Base-by-base conservation (phyloP, 2,888 invertebrate species). In the Villa cingulata region DNA sequence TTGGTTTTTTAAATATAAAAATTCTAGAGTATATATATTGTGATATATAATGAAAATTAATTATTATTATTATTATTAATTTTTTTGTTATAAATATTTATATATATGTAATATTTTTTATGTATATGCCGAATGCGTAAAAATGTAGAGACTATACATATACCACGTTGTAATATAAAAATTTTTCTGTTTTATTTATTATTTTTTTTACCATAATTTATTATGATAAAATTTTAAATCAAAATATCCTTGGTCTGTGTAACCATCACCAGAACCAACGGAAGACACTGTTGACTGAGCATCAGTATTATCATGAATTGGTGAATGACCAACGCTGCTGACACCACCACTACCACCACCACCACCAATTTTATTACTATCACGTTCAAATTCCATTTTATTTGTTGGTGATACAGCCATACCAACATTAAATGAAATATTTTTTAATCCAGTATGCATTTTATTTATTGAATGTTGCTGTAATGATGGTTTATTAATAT, bases 191-290 rank as follows among this genome's bases (percentile, higher is more conserved):
- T 6, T 27, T 9, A 27, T 27, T 27, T 27, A 9, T 27, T 27
- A 34, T 10, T 34, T 41, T 14, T 32, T 59, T 60, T 81, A 85
- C 85, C 85, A 85, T 57, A 85, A 72, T 57, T 79, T 81, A 58
- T 81, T 83, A 66, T 84, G 84, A 65, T 81, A 82, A 68, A 83
- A 84, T 62, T 85, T 85, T 39, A 85, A 72, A 68, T 85, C 84
- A 57, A 83, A 76, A 64, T 76, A 83, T 39, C 81, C 82, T 58
- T 77, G 76, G 43, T 78, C 77, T 18, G 81, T 81, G 50, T 73
- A 66, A 43, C 75, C 75, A 10, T 72, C 63, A 10, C 72, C 63
- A 3, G 62, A 59, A 14, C 63, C 62, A 4, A 58, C 59, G 1
- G 63, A 65, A 36, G 68, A 68, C 58, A 63, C 59, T 44, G 61